A percentile compares a stretch with the other conserved stretches of the same genome.
Evolutionary conservation across 2,113 vertebrate species (phyloP).

Genomic region (Lepus europaeus): DNA sequence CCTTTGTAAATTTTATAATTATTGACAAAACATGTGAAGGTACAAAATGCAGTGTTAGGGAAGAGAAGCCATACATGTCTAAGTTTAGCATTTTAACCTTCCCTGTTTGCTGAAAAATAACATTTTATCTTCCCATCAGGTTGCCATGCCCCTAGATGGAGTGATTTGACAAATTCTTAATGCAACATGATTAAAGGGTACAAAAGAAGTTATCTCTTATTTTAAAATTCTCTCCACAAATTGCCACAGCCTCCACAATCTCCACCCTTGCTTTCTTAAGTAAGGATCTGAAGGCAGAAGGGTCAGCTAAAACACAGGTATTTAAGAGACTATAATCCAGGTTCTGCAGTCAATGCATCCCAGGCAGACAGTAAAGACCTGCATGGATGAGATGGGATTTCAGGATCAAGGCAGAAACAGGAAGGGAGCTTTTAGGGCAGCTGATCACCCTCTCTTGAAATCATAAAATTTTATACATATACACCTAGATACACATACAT

Average conservation of each 20-base stretch:
- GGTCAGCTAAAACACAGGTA: not conserved
- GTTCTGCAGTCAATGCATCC: not conserved
- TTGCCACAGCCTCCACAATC: not conserved
- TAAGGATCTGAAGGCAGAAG: not conserved
- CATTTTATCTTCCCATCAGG: constrained; percentile 14
- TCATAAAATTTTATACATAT: not conserved
- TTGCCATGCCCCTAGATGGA: not conserved
- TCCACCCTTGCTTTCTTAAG: not conserved
- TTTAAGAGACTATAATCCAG: not conserved
- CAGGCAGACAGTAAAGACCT: not conserved
- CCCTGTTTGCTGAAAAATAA: not conserved
- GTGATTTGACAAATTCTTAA: constrained; percentile 44
- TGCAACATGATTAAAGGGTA: constrained; percentile 2
- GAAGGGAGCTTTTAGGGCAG: not conserved
- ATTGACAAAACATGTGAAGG: not conserved
- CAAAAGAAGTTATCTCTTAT: not conserved
- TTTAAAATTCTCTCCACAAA: constrained; percentile 18
- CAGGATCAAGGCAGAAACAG: not conserved
- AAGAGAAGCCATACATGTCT: not conserved
- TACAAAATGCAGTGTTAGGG: not conserved
- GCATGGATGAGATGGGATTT: not conserved
- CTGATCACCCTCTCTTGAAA: not conserved
- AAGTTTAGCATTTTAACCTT: constrained; percentile 4
- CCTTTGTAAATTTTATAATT: constrained; percentile 30
- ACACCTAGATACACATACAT: no score